phyloP scores from a whole-genome alignment of 2,113 vertebrate species.

The Atherinomorus stipes region DNA sequence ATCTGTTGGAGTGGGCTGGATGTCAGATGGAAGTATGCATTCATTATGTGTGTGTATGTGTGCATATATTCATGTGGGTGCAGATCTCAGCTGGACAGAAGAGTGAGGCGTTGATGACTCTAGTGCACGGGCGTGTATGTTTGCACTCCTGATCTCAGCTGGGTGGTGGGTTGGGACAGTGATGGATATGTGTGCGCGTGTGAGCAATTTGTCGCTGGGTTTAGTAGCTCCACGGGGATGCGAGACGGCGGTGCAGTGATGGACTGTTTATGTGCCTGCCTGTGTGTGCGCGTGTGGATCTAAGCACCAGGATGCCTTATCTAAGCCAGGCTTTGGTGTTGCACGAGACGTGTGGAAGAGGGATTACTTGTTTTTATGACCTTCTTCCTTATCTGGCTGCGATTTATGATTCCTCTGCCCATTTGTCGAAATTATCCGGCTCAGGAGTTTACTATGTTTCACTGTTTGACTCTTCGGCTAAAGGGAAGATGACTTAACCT shows the following conservation, averaged over 20 bases:
- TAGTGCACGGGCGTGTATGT: constrained; percentile 39
- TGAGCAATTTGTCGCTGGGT: constrained; percentile 63
- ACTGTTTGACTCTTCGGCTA: constrained; percentile 16
- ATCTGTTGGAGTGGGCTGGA: constrained; percentile 69
- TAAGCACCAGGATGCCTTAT: constrained; percentile 45
- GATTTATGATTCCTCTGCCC: constrained; percentile 61
- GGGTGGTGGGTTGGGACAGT: constrained; percentile 61
- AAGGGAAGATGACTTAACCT: constrained; percentile 11
- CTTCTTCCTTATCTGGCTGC: constrained; percentile 55
- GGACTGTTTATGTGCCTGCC: constrained; percentile 33
- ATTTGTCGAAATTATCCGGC: constrained; percentile 42
- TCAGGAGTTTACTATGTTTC: neutral
- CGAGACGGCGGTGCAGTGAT: constrained; percentile 44
- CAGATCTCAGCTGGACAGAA: constrained; percentile 65
- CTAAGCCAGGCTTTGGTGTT: constrained; percentile 44
- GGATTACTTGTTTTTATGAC: constrained; percentile 62
- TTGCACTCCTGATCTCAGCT: constrained; percentile 58
- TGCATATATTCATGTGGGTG: constrained; percentile 28
- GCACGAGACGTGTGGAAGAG: constrained; percentile 33
- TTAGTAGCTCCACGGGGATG: constrained; percentile 57
- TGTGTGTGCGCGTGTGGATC: constrained; percentile 15
- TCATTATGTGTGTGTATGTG: constrained; percentile 24
- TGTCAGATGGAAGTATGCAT: constrained; percentile 51
- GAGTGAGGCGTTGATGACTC: constrained; percentile 56
- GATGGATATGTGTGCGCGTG: constrained; percentile 58